Conservation (phyloP, 2,113 vertebrate genomes). For the Neolamprologus devosi region DNA sequence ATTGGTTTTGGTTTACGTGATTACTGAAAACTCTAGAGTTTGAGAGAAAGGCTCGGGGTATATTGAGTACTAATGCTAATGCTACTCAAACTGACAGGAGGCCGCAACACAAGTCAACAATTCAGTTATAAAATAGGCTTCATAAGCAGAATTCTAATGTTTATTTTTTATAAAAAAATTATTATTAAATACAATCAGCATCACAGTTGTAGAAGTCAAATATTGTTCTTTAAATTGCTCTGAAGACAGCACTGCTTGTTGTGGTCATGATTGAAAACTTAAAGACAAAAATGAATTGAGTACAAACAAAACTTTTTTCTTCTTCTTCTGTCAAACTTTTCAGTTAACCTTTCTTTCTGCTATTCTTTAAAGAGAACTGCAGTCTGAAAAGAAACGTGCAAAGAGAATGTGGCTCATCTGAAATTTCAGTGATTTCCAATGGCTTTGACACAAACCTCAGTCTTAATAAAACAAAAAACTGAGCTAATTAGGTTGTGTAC, state of each 20-base stretch:
- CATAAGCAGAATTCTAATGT: background rate
- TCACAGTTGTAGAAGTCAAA: background rate
- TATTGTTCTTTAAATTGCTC: background rate
- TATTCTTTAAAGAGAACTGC: constrained; percentile 9
- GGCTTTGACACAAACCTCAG: constrained; percentile 39
- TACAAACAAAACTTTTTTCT: background rate
- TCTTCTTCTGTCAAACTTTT: background rate
- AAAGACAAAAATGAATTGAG: background rate
- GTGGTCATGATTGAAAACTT: background rate
- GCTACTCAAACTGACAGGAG: background rate
- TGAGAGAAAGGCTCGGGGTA: background rate
- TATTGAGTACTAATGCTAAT: background rate
- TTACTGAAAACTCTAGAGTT: background rate
- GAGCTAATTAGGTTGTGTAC: constrained; percentile 35
- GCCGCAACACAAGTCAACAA: background rate
- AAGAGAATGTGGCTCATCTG: constrained; percentile 31
- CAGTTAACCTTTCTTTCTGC: background rate
- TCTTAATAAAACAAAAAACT: constrained; percentile 43
- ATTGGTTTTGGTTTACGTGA: background rate
- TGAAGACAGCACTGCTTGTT: background rate
- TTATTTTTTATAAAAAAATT: background rate
- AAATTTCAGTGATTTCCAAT: constrained; percentile 55
- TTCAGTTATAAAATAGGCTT: background rate
- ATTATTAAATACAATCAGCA: background rate
- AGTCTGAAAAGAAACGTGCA: constrained; percentile 8